Percentiles rank a stretch among this genome's conserved stretches.
Conservation (phyloP, 2,888 invertebrate species). For the Meganola albula region DNA sequence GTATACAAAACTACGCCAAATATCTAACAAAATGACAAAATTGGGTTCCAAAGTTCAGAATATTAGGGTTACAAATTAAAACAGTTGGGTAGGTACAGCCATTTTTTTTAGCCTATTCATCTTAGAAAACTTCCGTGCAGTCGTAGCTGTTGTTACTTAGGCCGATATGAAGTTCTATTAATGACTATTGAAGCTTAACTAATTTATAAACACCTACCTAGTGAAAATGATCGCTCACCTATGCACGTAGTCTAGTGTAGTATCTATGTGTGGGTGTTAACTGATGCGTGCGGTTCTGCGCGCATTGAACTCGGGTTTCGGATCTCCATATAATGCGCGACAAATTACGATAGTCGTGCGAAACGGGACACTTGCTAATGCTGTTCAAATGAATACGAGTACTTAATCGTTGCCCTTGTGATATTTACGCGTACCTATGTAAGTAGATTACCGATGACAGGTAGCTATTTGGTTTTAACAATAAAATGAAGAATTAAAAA, state of each 20-base stretch:
- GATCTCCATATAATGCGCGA: conserved; percentile 41
- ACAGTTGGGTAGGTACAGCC: no score
- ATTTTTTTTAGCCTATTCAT: no score
- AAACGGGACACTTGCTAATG: conserved; percentile 51
- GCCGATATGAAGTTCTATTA: no score
- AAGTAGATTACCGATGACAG: conserved; percentile 23
- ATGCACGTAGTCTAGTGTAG: conserved; percentile 10
- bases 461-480: no score
- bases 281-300: conserved; percentile 41
- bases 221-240: conserved; percentile 24
- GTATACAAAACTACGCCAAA: no score
- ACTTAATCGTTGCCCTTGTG: conserved; percentile 33
- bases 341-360: conserved; percentile 61
- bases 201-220: conserved; percentile 1
- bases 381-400: conserved; percentile 32
- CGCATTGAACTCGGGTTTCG: conserved; percentile 35
- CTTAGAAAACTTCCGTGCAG: no score
- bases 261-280: conserved; percentile 32
- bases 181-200: not conserved
- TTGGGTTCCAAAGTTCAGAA: no score
- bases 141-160: no score
- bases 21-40: no score
- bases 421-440: conserved; percentile 20
- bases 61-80: no score
- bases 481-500: no score